Conservation (phyloP, 2,888 invertebrate genomes). For the Ophioninae sp. region DNA sequence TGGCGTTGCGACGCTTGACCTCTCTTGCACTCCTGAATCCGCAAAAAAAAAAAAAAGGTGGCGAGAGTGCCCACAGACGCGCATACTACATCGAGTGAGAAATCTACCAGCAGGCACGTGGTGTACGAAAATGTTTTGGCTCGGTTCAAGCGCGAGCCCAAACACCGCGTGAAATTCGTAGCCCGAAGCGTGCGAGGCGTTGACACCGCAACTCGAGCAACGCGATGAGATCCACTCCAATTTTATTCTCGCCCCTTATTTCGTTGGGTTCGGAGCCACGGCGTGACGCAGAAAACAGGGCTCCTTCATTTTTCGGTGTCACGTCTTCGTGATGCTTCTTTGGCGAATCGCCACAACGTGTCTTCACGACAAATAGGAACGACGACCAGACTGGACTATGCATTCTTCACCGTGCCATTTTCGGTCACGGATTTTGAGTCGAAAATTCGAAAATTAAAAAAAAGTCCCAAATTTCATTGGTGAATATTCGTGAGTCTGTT, state of each 20-base stretch:
- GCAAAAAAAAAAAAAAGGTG: constrained; percentile 7
- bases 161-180: constrained; percentile 18
- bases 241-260: constrained; percentile 18
- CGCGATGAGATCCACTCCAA: constrained; percentile 46
- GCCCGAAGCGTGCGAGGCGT: constrained; percentile 25
- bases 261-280: constrained; percentile 35
- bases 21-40: constrained; percentile 11
- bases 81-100: neutral
- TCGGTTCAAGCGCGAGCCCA: constrained; percentile 15
- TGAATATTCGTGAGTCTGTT: too few relatives aligned
- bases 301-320: constrained; percentile 72
- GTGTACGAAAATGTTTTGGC: constrained; percentile 23
- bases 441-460: neutral
- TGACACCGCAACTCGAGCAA: constrained; percentile 59
- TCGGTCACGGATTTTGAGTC: neutral
- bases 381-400: neutral
- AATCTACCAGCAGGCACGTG: constrained; percentile 18
- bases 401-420: neutral
- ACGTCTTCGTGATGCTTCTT: constrained; percentile 68
- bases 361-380: neutral
- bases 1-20: constrained; percentile 37
- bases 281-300: constrained; percentile 32
- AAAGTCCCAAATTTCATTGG: neutral
- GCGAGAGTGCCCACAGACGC: neutral
- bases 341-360: constrained; percentile 69